These are phyloP conservation scores for Drosophila algonquin DNA, from an alignment of 2,888 invertebrate genomes.

Conservation along the genomic window DNA sequence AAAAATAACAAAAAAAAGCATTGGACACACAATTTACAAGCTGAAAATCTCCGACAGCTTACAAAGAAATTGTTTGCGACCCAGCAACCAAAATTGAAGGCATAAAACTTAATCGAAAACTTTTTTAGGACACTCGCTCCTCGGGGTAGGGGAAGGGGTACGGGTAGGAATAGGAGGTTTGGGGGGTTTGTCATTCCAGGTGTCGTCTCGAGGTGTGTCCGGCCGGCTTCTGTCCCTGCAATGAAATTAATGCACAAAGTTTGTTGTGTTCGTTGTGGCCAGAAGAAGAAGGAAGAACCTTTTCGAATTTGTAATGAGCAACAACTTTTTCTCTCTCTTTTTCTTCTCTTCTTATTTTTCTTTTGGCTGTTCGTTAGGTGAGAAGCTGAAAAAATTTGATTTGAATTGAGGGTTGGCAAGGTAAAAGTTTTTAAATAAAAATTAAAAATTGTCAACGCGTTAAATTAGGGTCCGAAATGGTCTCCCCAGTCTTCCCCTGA, in stretches of 20 bases:
- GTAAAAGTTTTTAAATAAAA: slow-evolving; percentile 78
- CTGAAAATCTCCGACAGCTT: slow-evolving; percentile 61
- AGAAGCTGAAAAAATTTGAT: slow-evolving; percentile 51
- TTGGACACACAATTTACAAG: slow-evolving; percentile 49
- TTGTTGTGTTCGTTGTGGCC: slow-evolving; percentile 54
- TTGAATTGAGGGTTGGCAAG: slow-evolving; percentile 59
- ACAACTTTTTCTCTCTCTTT: slow-evolving; percentile 18
- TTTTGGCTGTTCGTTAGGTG: slow-evolving; percentile 33
- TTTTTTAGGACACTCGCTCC: slow-evolving; percentile 57
- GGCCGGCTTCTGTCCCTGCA: slow-evolving; percentile 52
- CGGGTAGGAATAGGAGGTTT: background rate
- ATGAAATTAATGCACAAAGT: slow-evolving; percentile 79
- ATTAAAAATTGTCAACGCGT: slow-evolving; percentile 79
- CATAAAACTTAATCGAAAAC: slow-evolving; percentile 76
- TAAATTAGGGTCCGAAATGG: slow-evolving; percentile 72
- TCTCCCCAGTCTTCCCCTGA: background rate
- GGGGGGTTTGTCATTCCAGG: slow-evolving; percentile 67
- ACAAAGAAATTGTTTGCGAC: slow-evolving; percentile 54
- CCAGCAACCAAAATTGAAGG: slow-evolving; percentile 60
- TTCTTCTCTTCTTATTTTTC: background rate
- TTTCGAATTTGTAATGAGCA: slow-evolving; percentile 73
- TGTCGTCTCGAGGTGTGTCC: slow-evolving; percentile 53
- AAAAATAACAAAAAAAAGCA: slow-evolving; percentile 8
- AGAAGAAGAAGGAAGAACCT: slow-evolving; percentile 44
- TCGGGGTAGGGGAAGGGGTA: too few relatives aligned